These are phyloP conservation scores for Odontomyia ornata DNA, from an alignment of 2,888 invertebrate genomes.

Conservation along the genomic window DNA sequence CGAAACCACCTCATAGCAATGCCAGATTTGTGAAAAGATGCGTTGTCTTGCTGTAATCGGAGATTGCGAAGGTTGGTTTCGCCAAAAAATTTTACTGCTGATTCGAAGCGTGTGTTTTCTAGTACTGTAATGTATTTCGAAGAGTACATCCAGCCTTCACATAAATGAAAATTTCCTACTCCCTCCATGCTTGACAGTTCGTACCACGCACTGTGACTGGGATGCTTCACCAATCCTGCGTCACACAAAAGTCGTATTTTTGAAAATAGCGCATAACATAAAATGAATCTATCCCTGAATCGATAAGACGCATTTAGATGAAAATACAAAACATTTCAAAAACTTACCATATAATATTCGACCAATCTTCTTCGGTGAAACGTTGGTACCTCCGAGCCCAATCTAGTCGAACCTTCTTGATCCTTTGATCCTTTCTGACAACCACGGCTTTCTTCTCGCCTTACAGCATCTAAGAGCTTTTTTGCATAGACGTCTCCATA, in stretches of 20 bases:
- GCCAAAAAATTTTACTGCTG: too few relatives aligned
- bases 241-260: background rate
- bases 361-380: background rate
- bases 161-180: too few relatives aligned
- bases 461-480: background rate
- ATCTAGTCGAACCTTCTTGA: background rate
- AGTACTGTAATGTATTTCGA: background rate
- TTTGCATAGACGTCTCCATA: background rate
- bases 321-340: constrained; percentile 2
- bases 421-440: background rate
- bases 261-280: constrained; percentile 19
- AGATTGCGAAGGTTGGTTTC: too few relatives aligned
- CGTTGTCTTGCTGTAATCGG: too few relatives aligned
- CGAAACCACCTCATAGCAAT: too few relatives aligned
- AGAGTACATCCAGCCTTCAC: background rate
- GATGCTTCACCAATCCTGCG: constrained; percentile 8
- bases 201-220: background rate
- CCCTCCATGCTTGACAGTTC: constrained; percentile 10
- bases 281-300: too few relatives aligned
- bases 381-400: background rate
- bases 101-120: background rate
- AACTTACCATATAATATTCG: constrained; percentile 5
- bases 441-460: constrained; percentile 1
- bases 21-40: background rate
- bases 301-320: too few relatives aligned